Percentiles rank a stretch among this genome's conserved stretches.
Conservation (phyloP, 2,797 vertebrate species). For the Prionace glauca region DNA sequence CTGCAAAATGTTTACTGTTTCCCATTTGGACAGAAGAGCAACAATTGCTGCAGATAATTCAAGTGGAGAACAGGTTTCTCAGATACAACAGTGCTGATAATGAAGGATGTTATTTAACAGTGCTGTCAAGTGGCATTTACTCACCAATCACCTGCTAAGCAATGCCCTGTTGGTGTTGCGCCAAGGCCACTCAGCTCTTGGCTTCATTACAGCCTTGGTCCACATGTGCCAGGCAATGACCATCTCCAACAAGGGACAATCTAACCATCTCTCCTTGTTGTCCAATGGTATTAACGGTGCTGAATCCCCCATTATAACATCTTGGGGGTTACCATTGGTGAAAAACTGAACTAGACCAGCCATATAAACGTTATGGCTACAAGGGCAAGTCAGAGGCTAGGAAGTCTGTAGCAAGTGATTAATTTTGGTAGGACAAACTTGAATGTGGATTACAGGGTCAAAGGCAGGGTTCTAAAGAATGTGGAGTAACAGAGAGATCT, state of each 20-base stretch:
- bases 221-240: neutral
- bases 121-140: neutral
- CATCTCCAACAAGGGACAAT: neutral
- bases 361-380: neutral
- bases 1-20: neutral
- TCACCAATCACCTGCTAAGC: neutral
- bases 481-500: too few relatives aligned
- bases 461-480: too few relatives aligned
- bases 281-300: neutral
- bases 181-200: neutral
- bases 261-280: neutral
- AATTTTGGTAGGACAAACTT: too few relatives aligned
- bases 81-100: neutral
- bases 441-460: too few relatives aligned
- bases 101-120: neutral
- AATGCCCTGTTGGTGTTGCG: neutral
- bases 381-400: neutral
- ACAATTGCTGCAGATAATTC: neutral
- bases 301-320: neutral
- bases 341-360: neutral
- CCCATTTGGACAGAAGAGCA: neutral
- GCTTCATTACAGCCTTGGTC: neutral
- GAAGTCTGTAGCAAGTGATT: neutral
- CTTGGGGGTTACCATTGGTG: neutral
- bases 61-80: neutral